Conservation (phyloP, 2,797 vertebrate genomes). For the Danionella dracula region DNA sequence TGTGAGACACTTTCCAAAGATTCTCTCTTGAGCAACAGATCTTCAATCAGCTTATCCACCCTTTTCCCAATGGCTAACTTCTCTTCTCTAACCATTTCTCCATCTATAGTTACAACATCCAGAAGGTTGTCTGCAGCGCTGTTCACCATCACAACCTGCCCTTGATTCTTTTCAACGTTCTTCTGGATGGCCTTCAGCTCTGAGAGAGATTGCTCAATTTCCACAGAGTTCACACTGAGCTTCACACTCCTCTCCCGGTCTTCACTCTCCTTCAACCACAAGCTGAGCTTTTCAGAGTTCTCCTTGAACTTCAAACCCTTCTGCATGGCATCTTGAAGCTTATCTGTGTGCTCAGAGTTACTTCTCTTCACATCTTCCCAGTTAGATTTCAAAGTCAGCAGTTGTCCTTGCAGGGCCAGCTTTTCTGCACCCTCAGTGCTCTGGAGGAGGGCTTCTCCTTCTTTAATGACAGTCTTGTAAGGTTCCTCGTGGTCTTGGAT, state of each 20-base stretch:
- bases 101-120: conserved; percentile 76
- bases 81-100: conserved; percentile 75
- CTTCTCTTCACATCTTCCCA: conserved; percentile 87
- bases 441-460: conserved; percentile 86
- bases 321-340: conserved; percentile 75
- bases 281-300: conserved; percentile 73
- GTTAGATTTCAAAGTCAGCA: conserved; percentile 72
- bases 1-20: conserved; percentile 81
- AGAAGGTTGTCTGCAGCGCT: conserved; percentile 79
- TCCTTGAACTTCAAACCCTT: conserved; percentile 82
- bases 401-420: conserved; percentile 80
- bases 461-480: conserved; percentile 76
- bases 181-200: conserved; percentile 85
- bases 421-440: conserved; percentile 86
- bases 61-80: conserved; percentile 68
- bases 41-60: conserved; percentile 75
- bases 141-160: conserved; percentile 81
- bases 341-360: conserved; percentile 71
- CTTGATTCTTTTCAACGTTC: conserved; percentile 87
- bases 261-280: conserved; percentile 84
- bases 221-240: conserved; percentile 68
- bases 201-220: conserved; percentile 74
- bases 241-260: conserved; percentile 65
- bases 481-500: conserved; percentile 68
- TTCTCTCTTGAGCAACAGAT: conserved; percentile 80